phyloP scores from a whole-genome alignment of 2,888 invertebrate species.

The Epinotia ramella region DNA sequence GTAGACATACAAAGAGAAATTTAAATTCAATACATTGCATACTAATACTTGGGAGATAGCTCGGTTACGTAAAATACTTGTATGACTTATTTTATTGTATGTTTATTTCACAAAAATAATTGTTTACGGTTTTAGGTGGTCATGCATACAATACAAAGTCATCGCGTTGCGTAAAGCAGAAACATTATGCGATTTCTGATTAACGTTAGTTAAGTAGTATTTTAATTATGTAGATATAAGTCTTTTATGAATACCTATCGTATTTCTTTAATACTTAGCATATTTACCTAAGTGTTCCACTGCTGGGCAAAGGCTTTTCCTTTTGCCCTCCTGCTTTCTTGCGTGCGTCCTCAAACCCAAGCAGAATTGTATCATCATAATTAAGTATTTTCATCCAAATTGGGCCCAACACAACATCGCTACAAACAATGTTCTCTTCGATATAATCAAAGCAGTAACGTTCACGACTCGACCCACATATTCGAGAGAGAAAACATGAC shows the following conservation, averaged over 20 bases:
- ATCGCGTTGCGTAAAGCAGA: slow-evolving; percentile 11
- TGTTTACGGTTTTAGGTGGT: slow-evolving; percentile 15
- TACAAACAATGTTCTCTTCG: slow-evolving; percentile 55
- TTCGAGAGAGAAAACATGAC: slow-evolving; percentile 70
- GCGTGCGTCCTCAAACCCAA: no score
- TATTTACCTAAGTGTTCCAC: no score
- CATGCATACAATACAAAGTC: slow-evolving; percentile 13
- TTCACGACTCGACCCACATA: slow-evolving; percentile 70
- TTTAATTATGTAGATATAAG: slow-evolving; percentile 14
- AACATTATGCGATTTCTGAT: slow-evolving; percentile 15
- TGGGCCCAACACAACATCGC: slow-evolving; percentile 47
- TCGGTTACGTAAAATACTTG: slow-evolving; percentile 26
- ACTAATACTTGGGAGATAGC: slow-evolving; percentile 7
- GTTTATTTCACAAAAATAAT: slow-evolving; percentile 25
- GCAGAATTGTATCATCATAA: slow-evolving; percentile 44
- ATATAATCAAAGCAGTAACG: slow-evolving; percentile 68
- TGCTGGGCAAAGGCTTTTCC: no score
- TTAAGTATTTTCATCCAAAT: slow-evolving; percentile 52
- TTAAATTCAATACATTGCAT: slow-evolving; percentile 49
- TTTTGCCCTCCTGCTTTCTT: no score
- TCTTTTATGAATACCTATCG: slow-evolving; percentile 1
- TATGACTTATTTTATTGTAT: slow-evolving; percentile 15
- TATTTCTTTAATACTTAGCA: no score
- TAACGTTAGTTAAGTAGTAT: background rate
- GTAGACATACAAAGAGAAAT: slow-evolving; percentile 52